Evolutionary conservation across 2,888 invertebrate species (phyloP).

Genomic region (Sturmia bella): DNA sequence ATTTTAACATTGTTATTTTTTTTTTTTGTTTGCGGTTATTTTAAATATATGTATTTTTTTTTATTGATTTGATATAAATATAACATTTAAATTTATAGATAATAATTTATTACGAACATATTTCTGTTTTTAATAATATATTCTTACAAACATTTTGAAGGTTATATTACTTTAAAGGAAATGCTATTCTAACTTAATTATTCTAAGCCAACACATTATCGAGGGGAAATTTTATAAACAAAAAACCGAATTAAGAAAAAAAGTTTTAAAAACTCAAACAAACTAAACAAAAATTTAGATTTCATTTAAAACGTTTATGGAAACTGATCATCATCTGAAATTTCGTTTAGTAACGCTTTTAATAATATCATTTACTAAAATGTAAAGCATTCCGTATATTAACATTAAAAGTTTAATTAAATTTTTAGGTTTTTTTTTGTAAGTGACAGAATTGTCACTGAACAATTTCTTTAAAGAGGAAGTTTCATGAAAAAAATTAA

Average conservation of each 20-base stretch:
- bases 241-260: not conserved
- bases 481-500: conserved; percentile 42
- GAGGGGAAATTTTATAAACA: not conserved
- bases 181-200: conserved; percentile 9
- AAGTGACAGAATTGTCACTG: not conserved
- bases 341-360: too few species aligned
- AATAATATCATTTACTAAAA: too few species aligned
- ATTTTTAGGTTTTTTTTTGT: not conserved
- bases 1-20: conserved; percentile 47
- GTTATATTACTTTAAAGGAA: conserved; percentile 19
- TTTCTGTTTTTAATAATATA: conserved; percentile 37
- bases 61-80: conserved; percentile 38
- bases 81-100: conserved; percentile 67
- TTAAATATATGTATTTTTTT: conserved; percentile 36
- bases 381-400: too few species aligned
- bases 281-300: not conserved
- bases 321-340: too few species aligned
- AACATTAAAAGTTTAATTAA: too few species aligned
- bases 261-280: not conserved
- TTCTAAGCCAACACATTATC: conserved; percentile 22
- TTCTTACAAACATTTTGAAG: conserved; percentile 49
- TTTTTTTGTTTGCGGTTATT: conserved; percentile 40
- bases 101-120: conserved; percentile 66
- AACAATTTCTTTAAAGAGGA: conserved; percentile 30
- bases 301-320: too few species aligned